Evolutionary conservation across 2,797 vertebrate genomes (phyloP).

Genomic region (Anabas testudineus): DNA sequence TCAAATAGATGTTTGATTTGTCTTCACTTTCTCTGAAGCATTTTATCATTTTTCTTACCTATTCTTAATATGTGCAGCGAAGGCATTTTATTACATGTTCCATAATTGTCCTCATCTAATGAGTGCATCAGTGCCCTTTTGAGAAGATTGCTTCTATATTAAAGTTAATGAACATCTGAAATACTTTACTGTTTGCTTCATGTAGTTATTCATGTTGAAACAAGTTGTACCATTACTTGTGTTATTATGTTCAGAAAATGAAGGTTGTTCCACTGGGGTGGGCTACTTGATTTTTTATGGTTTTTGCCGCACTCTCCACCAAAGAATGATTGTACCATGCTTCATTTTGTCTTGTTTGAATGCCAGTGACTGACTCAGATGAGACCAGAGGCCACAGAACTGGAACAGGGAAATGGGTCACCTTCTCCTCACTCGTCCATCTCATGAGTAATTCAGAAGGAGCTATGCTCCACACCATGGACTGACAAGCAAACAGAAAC

Average conservation of each 20-base stretch:
- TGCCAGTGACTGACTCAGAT: slow-evolving; percentile 33
- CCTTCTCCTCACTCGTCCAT: slow-evolving; percentile 52
- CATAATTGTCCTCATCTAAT: not conserved
- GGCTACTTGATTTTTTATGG: not conserved
- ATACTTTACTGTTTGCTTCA: not conserved
- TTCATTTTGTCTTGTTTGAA: slow-evolving; percentile 23
- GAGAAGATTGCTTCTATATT: not conserved
- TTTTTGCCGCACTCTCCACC: not conserved
- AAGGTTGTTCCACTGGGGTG: not conserved
- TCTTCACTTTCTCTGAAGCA: not conserved
- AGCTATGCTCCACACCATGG: slow-evolving; percentile 28
- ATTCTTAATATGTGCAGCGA: not conserved
- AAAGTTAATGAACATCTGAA: not conserved
- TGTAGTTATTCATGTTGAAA: not conserved
- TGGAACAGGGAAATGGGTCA: slow-evolving; percentile 74
- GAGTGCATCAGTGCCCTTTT: not conserved
- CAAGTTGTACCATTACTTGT: not conserved
- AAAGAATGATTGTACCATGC: not conserved
- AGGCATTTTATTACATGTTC: not conserved
- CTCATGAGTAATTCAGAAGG: slow-evolving; percentile 73
- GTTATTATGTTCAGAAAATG: not conserved
- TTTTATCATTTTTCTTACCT: not conserved
- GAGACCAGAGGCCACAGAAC: slow-evolving; percentile 50
- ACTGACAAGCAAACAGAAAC: slow-evolving; percentile 41
- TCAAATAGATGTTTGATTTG: too few relatives aligned